Evolutionary conservation across 2,113 vertebrate species (phyloP).

Genomic region (Phyllostomus discolor): DNA sequence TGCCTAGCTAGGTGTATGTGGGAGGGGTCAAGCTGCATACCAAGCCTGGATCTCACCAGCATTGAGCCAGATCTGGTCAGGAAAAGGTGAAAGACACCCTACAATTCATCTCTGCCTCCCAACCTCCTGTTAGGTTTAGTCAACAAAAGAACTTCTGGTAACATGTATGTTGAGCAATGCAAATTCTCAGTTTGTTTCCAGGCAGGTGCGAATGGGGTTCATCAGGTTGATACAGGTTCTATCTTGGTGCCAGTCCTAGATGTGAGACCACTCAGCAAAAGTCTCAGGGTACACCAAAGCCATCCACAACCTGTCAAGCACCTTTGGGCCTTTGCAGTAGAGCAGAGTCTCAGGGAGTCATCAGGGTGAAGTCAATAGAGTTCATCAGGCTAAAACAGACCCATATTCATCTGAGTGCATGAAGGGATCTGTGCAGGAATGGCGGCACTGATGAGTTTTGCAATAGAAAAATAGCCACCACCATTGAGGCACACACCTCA

Average conservation of each 20-base stretch:
- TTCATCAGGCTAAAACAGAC: background rate
- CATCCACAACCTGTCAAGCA: background rate
- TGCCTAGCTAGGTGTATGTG: background rate
- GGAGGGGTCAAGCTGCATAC: background rate
- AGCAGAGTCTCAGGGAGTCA: background rate
- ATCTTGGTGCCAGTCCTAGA: background rate
- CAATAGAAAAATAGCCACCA: background rate
- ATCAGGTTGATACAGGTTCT: background rate
- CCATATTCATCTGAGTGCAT: background rate
- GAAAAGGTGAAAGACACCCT: too few relatives aligned
- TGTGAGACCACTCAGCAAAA: background rate
- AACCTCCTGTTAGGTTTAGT: background rate
- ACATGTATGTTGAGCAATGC: background rate
- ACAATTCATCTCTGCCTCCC: background rate
- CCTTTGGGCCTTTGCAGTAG: background rate
- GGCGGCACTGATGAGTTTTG: background rate
- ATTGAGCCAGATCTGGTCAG: background rate
- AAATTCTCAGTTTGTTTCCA: background rate
- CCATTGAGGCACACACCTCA: background rate
- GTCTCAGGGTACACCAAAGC: background rate
- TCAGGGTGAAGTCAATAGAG: background rate
- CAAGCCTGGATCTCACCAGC: background rate
- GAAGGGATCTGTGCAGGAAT: background rate
- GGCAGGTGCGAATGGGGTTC: background rate
- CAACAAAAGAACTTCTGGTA: background rate